These are phyloP conservation scores for Idaea dimidiata DNA, from an alignment of 2,888 invertebrate species.

Conservation along the genomic window DNA sequence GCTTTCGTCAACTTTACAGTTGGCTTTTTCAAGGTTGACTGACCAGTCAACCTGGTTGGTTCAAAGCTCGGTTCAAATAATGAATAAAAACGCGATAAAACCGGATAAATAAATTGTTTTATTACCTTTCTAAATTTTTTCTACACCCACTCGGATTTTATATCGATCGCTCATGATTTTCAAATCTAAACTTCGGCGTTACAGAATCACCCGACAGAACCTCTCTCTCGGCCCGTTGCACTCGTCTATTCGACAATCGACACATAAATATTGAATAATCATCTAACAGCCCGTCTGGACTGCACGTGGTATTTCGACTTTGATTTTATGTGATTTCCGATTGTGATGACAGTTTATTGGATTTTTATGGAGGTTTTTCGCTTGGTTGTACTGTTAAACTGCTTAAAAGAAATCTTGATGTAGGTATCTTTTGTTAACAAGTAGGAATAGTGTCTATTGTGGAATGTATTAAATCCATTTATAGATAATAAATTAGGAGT, in stretches of 20 bases:
- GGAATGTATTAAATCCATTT: no score
- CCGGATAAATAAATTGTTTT: no score
- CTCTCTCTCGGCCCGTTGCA: slow-evolving; percentile 57
- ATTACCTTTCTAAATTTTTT: neutral
- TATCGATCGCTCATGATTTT: neutral
- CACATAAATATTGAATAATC: slow-evolving; percentile 58
- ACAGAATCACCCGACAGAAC: slow-evolving; percentile 36
- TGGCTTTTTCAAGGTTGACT: no score
- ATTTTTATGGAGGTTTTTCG: slow-evolving; percentile 1
- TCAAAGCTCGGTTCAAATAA: no score
- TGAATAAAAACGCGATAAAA: no score
- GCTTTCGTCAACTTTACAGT: no score
- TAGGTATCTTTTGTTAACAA: no score
- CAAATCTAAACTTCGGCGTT: neutral
- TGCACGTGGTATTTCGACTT: slow-evolving; percentile 26
- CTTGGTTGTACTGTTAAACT: neutral
- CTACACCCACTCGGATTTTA: neutral
- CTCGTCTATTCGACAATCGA: slow-evolving; percentile 58
- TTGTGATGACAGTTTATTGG: slow-evolving; percentile 13
- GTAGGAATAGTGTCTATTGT: no score
- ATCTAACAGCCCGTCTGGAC: slow-evolving; percentile 24
- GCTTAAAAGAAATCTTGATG: no score
- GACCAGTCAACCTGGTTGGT: no score
- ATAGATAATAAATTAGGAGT: no score
- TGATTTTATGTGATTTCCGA: slow-evolving; percentile 21